phyloP scores from a whole-genome alignment of 1,140 invertebrate species.

The honey bee (Apis mellifera) region Amel_HAv3.1 CM009937.2:13334501-13335000 shows the following conservation, averaged over 20 bases:
- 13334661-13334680: too few species aligned
- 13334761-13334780: background rate
- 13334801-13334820: slow-evolving; percentile 25
- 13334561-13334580: background rate
- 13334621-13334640: background rate
- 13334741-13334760: background rate
- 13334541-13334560: slow-evolving; percentile 22
- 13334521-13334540: slow-evolving; percentile 8
- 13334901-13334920: slow-evolving; percentile 26
- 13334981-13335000: slow-evolving; percentile 58
- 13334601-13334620: background rate
- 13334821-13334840: background rate
- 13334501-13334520: slow-evolving; percentile 24
- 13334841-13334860: background rate
- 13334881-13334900: slow-evolving; percentile 1
- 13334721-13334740: too few species aligned
- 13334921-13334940: slow-evolving; percentile 70
- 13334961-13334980: slow-evolving; percentile 53
- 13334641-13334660: background rate
- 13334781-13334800: background rate
- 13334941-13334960: slow-evolving; percentile 50
- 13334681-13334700: too few species aligned
- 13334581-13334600: background rate
- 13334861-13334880: slow-evolving; percentile 65
- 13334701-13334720: too few species aligned